Evolutionary conservation across 2,113 vertebrate genomes (phyloP).

Genomic region (Chiloscyllium plagiosum): DNA sequence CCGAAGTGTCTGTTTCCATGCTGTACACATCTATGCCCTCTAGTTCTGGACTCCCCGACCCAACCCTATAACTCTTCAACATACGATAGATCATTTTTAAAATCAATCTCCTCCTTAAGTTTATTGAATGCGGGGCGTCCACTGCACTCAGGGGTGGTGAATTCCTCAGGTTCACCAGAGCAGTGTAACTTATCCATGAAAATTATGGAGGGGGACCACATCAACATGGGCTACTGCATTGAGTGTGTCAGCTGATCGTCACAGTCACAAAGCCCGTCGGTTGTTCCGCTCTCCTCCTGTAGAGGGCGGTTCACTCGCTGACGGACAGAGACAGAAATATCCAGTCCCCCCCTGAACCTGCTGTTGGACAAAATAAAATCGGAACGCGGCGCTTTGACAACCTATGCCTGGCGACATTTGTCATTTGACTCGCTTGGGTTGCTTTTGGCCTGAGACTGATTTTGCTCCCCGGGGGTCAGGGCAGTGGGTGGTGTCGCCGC

Average conservation of each 20-base stretch:
- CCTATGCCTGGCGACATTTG: no score
- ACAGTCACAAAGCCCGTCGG: constrained; percentile 21
- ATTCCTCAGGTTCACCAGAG: no score
- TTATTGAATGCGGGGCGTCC: no score
- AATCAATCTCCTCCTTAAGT: no score
- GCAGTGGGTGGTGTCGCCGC: background rate
- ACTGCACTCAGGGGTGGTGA: no score
- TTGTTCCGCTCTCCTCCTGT: constrained; percentile 46
- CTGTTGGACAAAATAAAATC: background rate
- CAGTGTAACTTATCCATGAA: no score
- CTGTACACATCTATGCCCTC: no score
- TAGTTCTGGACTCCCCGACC: no score
- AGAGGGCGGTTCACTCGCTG: background rate
- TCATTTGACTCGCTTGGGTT: background rate
- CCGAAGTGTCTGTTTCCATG: no score
- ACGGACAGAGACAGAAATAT: background rate
- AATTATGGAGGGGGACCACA: constrained; percentile 37
- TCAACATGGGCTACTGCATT: constrained; percentile 42
- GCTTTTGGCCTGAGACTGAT: background rate
- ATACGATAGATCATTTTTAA: no score
- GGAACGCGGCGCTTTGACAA: background rate
- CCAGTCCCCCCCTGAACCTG: no score
- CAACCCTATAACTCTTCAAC: no score
- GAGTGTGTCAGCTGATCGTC: background rate
- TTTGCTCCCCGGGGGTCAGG: background rate